Evolutionary conservation across 2,113 vertebrate genomes (phyloP).

Genomic region (Triplophysa tibetana): DNA sequence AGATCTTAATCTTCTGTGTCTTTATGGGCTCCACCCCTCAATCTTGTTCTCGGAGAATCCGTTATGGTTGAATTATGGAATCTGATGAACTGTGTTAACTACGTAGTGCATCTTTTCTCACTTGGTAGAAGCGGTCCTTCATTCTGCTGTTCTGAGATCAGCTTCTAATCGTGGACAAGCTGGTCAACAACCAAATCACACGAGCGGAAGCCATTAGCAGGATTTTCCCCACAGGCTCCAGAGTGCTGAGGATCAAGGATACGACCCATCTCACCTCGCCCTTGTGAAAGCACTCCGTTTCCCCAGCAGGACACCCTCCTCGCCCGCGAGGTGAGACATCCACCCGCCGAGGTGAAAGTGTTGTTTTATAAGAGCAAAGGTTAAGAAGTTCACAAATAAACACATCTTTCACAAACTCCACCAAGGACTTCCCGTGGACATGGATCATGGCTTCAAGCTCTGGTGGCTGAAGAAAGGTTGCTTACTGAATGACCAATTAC

Average conservation of each 20-base stretch:
- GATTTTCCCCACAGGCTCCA: conserved; percentile 66
- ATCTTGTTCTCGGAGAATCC: conserved; percentile 64
- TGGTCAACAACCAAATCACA: conserved; percentile 49
- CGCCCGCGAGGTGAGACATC: conserved; percentile 30
- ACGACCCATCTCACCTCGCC: conserved; percentile 67
- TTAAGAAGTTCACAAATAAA: conserved; percentile 66
- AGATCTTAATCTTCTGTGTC: conserved; percentile 21
- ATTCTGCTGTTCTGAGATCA: conserved; percentile 3
- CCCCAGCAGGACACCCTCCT: conserved; percentile 36
- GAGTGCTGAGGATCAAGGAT: conserved; percentile 65
- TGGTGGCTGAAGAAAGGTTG: conserved; percentile 1
- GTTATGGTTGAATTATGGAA: conserved; percentile 64
- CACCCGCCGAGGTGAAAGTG: conserved; percentile 24
- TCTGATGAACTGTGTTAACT: conserved; percentile 71
- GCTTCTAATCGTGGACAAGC: neutral
- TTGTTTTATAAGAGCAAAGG: conserved; percentile 42
- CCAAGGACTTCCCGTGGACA: conserved; percentile 54
- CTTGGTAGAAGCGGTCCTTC: neutral
- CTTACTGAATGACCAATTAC: neutral
- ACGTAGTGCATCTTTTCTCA: conserved; percentile 57
- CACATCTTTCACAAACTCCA: conserved; percentile 62
- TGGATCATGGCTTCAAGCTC: conserved; percentile 31
- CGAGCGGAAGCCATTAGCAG: conserved; percentile 72
- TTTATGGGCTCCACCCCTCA: conserved; percentile 38
- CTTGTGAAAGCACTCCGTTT: conserved; percentile 54